A percentile compares a stretch with the other conserved stretches of the same genome.
Conservation (phyloP, 37 sponge, comb jelly and placozoan genomes). For the Beroe ovata region DNA sequence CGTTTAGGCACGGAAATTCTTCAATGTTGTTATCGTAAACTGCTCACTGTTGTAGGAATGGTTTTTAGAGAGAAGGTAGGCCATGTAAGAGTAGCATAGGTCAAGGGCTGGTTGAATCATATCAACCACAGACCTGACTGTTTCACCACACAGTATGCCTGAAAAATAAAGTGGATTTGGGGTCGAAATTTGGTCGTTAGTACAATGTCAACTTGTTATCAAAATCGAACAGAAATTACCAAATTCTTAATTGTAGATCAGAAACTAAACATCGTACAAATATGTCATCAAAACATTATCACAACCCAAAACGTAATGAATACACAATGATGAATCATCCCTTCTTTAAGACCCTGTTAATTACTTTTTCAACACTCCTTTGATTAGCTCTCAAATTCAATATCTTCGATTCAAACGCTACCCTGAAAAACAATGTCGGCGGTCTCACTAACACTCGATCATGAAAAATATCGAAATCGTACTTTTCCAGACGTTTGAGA, state of each 20-base stretch:
- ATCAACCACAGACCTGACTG: conserved; percentile 18
- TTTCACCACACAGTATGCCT: conserved; percentile 52
- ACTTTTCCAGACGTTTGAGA: neutral
- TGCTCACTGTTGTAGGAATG: conserved; percentile 42
- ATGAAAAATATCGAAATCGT: conserved; percentile 4
- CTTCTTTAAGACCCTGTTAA: too few relatives aligned
- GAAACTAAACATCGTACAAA: too few relatives aligned
- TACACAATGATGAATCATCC: too few relatives aligned
- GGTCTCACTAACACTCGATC: neutral
- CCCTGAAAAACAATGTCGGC: neutral
- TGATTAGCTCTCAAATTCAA: neutral
- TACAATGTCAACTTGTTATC: too few relatives aligned
- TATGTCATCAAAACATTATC: too few relatives aligned
- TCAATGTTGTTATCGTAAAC: too few relatives aligned
- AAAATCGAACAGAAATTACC: too few relatives aligned
- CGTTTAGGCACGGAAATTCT: too few relatives aligned
- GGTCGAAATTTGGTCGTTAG: too few relatives aligned
- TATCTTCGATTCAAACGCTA: neutral
- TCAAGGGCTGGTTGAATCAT: conserved; percentile 56
- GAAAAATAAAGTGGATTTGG: too few relatives aligned
- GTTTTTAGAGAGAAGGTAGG: conserved; percentile 29
- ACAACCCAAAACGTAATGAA: too few relatives aligned
- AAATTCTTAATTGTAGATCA: too few relatives aligned
- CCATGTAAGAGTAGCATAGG: conserved; percentile 29
- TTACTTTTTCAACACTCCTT: neutral